phyloP scores from a whole-genome alignment of 2,113 vertebrate genomes.

The Mellivora capensis region DNA sequence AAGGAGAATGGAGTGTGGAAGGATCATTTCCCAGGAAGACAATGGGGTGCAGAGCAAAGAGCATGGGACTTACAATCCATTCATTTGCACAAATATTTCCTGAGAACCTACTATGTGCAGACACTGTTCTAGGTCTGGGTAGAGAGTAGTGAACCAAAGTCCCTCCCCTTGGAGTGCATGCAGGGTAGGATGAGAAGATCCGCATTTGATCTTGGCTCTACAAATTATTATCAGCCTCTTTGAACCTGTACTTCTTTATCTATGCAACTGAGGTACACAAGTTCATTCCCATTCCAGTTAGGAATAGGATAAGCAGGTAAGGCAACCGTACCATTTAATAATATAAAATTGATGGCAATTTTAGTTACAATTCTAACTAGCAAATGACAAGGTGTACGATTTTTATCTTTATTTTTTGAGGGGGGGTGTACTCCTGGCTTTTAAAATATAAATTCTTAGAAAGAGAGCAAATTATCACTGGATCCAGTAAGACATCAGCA shows the following conservation, averaged over 20 bases:
- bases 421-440: not conserved
- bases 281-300: not conserved
- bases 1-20: not conserved
- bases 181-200: not conserved
- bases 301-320: not conserved
- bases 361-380: not conserved
- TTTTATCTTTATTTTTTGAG: not conserved
- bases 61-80: not conserved
- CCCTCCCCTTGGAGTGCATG: not conserved
- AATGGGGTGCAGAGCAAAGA: not conserved
- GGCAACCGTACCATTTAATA: not conserved
- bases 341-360: not conserved
- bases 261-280: not conserved
- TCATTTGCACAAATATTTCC: not conserved
- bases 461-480: not conserved
- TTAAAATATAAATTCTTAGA: not conserved
- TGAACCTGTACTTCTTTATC: not conserved
- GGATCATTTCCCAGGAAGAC: not conserved
- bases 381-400: not conserved
- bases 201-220: not conserved
- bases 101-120: not conserved
- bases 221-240: not conserved
- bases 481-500: not conserved
- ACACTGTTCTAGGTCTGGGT: not conserved
- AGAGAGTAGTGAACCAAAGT: not conserved